Evolutionary conservation across 2,113 vertebrate genomes (phyloP).

Genomic region (Salvelinus namaycush): DNA sequence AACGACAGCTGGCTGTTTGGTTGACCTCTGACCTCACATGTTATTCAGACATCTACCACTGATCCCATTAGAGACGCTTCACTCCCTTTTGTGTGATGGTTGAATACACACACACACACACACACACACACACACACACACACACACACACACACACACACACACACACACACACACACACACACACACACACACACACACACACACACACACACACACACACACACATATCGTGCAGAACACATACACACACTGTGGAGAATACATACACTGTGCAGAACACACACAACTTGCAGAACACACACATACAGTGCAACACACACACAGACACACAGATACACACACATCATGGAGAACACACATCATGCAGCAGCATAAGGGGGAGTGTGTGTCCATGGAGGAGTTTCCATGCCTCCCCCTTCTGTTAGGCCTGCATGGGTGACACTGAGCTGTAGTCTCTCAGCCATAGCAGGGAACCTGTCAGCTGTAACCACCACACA

Average conservation of each 20-base stretch:
- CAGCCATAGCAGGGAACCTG: neutral
- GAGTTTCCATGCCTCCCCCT: too few species aligned
- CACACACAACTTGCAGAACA: neutral
- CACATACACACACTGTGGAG: neutral
- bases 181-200: too few species aligned
- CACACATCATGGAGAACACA: too few species aligned
- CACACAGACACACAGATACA: too few species aligned
- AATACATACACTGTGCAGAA: neutral
- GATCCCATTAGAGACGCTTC: slow-evolving; percentile 54
- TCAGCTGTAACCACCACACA: neutral
- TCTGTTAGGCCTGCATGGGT: neutral
- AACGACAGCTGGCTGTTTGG: slow-evolving; percentile 64
- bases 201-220: neutral
- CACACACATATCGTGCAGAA: neutral
- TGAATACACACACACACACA: slow-evolving; percentile 26
- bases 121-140: too few species aligned
- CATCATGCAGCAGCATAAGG: too few species aligned
- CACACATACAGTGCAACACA: neutral
- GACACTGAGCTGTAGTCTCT: neutral
- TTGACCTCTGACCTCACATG: slow-evolving; percentile 64
- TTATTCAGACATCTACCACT: slow-evolving; percentile 45
- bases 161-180: neutral
- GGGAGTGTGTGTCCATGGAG: too few species aligned
- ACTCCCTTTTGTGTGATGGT: slow-evolving; percentile 12
- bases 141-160: too few species aligned